These are phyloP conservation scores for Tapera naevia DNA, from an alignment of 2,797 vertebrate genomes.

Conservation along the genomic window DNA sequence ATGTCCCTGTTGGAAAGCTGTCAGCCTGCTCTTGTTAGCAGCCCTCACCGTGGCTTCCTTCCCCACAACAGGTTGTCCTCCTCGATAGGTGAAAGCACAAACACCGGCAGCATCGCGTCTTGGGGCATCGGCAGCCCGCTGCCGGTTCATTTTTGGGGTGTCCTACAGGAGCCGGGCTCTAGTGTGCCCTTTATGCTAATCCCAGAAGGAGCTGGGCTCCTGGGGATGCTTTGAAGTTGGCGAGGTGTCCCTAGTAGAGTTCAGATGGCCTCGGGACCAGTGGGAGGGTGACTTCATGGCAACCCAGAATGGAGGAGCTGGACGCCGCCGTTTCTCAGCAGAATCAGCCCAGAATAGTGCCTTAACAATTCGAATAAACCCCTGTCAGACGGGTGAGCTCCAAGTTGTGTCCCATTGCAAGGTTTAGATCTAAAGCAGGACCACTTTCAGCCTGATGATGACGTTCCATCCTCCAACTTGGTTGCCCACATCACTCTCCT, in stretches of 20 bases:
- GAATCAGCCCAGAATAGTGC: constrained; percentile 60
- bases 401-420: background rate
- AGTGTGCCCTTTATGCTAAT: background rate
- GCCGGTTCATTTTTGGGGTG: accelerated
- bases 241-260: background rate
- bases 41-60: background rate
- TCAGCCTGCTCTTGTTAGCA: background rate
- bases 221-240: background rate
- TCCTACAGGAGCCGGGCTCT: background rate
- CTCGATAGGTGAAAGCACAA: constrained; percentile 33
- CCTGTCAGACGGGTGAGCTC: background rate
- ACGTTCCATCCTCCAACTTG: background rate
- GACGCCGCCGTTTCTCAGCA: background rate
- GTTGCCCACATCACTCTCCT: accelerated
- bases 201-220: background rate
- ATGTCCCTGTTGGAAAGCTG: background rate
- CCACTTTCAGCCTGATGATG: accelerated
- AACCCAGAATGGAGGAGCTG: background rate
- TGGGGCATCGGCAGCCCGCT: accelerated
- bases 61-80: background rate
- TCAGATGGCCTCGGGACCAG: background rate
- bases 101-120: background rate
- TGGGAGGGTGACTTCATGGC: background rate
- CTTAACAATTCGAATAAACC: constrained; percentile 44
- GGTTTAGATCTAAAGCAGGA: background rate